phyloP scores from a whole-genome alignment of 1,140 invertebrate genomes.

The Drosophila sp. region DNA sequence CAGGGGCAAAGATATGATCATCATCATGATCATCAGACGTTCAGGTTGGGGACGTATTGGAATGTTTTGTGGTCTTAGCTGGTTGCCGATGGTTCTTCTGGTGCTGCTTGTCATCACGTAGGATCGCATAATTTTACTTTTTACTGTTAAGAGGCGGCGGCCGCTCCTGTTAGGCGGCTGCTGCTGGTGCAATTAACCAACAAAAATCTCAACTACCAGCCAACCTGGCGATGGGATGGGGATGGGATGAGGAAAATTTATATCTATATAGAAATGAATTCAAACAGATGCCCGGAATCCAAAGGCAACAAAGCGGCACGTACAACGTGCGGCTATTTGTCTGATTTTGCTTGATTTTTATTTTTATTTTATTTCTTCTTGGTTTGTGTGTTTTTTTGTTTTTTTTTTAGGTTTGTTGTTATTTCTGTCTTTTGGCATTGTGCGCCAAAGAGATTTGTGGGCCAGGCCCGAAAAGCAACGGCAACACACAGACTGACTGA shows the following conservation, averaged over 20 bases:
- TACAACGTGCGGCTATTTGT: conserved; percentile 76
- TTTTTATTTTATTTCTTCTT: conserved; percentile 46
- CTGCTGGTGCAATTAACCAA: conserved; percentile 67
- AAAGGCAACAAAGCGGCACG: conserved; percentile 64
- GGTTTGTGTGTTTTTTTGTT: conserved; percentile 29
- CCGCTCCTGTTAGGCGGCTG: conserved; percentile 70
- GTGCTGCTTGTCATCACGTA: conserved; percentile 70
- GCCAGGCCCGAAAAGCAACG: conserved; percentile 48
- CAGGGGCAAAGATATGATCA: conserved; percentile 19
- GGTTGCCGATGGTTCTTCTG: not conserved
- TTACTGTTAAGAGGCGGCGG: conserved; percentile 69
- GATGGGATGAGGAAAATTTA: conserved; percentile 9
- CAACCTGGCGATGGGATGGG: not conserved
- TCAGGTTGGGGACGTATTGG: conserved; percentile 59
- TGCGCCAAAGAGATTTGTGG: conserved; percentile 76
- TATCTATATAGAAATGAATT: conserved; percentile 15
- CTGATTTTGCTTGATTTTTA: conserved; percentile 60
- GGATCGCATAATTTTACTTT: conserved; percentile 78
- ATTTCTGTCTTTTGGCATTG: conserved; percentile 54
- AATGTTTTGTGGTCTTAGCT: conserved; percentile 43
- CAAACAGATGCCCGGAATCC: conserved; percentile 54
- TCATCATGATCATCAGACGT: conserved; percentile 33
- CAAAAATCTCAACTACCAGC: conserved; percentile 66
- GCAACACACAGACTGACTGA: conserved; percentile 5
- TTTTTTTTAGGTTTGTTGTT: conserved; percentile 33